Percentiles rank a stretch among this genome's conserved stretches.
Conservation (phyloP, 2,113 vertebrate species). For the Chaetops frenatus region DNA sequence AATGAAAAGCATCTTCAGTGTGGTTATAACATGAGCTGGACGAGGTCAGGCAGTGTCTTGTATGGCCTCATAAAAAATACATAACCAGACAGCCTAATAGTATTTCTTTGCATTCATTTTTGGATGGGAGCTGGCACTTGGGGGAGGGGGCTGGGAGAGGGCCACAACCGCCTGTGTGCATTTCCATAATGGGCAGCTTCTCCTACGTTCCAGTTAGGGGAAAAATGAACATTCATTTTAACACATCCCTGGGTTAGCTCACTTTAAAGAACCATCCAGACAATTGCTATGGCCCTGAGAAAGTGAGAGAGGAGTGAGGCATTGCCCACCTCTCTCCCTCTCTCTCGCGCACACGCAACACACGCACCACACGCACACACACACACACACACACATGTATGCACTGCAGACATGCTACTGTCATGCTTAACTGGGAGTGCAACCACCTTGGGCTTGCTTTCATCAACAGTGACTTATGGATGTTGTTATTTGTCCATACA, state of each 20-base stretch:
- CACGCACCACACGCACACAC: neutral
- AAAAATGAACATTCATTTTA: neutral
- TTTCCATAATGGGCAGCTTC: slow-evolving; percentile 44
- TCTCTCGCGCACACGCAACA: too few relatives aligned
- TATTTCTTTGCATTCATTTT: slow-evolving; percentile 84
- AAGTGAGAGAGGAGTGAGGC: neutral
- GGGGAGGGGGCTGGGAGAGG: slow-evolving; percentile 48
- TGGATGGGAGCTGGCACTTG: slow-evolving; percentile 68
- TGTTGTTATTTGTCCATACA: neutral
- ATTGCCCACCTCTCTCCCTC: neutral
- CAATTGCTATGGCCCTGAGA: neutral
- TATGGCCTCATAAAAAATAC: slow-evolving; percentile 85
- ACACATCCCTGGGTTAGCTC: neutral
- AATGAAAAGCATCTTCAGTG: slow-evolving; percentile 84
- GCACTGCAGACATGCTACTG: neutral
- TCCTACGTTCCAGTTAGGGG: neutral
- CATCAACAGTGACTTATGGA: neutral
- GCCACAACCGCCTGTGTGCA: neutral
- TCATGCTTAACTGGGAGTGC: neutral
- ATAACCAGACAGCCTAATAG: slow-evolving; percentile 84
- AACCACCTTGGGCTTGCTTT: neutral
- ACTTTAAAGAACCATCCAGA: neutral
- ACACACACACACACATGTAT: neutral
- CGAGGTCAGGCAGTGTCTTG: slow-evolving; percentile 81
- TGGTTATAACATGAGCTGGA: slow-evolving; percentile 79